Percentiles rank a stretch among this genome's conserved stretches.
Conservation (phyloP, 2,113 vertebrate species). For the Takifugu bimaculatus region DNA sequence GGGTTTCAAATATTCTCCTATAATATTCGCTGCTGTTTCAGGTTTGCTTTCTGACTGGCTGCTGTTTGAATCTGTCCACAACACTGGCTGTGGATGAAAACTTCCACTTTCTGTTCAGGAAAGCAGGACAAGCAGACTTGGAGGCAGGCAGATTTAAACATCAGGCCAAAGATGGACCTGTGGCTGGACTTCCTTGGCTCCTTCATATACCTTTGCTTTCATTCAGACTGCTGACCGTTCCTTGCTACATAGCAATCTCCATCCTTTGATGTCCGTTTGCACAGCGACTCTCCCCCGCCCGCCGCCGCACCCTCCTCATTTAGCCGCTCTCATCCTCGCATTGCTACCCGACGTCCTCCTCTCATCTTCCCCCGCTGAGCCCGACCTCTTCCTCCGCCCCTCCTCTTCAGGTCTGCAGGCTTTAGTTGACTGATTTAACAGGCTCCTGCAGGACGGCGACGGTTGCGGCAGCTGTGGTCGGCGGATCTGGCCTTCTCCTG, state of each 20-base stretch:
- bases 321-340: slow-evolving; percentile 12
- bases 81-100: background rate
- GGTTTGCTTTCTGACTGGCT: no score
- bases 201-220: background rate
- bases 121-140: no score
- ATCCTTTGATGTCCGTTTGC: slow-evolving; percentile 56
- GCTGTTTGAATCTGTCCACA: background rate
- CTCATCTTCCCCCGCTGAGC: slow-evolving; percentile 27
- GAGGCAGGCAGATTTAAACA: no score
- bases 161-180: no score
- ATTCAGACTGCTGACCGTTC: no score
- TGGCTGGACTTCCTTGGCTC: background rate
- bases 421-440: slow-evolving; percentile 64
- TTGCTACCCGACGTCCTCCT: slow-evolving; percentile 29
- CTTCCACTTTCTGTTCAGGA: background rate
- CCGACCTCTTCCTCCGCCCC: slow-evolving; percentile 52
- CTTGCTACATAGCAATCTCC: slow-evolving; percentile 26
- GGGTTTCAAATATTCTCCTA: no score
- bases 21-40: no score
- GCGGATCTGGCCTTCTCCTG: slow-evolving; percentile 47
- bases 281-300: slow-evolving; percentile 35
- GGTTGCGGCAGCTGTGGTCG: slow-evolving; percentile 64
- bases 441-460: slow-evolving; percentile 55
- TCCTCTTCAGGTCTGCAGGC: slow-evolving; percentile 40
- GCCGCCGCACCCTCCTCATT: slow-evolving; percentile 4